Evolutionary conservation across 2,888 invertebrate genomes (phyloP).

Genomic region (Cheiracanthium punctorium): DNA sequence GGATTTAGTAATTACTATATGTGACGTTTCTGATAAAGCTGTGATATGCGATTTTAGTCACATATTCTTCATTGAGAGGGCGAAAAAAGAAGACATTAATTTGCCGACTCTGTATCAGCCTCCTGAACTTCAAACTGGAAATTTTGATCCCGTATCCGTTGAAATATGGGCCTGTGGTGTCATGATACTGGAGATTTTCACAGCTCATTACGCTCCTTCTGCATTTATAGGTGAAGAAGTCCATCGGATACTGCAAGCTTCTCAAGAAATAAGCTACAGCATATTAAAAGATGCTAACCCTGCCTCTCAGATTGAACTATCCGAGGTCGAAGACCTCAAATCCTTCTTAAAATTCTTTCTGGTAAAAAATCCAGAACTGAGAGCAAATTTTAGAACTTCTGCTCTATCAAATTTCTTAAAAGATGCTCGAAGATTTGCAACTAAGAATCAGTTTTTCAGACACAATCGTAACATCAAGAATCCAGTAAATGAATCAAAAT

Average conservation of each 20-base stretch:
- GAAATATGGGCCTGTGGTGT: conserved; percentile 60
- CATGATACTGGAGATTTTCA: conserved; percentile 43
- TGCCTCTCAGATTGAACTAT: not conserved
- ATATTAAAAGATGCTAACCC: conserved; percentile 21
- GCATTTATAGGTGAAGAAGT: not conserved
- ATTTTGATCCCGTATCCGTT: conserved; percentile 21
- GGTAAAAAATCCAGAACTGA: not conserved
- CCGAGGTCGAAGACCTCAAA: not conserved
- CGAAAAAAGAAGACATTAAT: not conserved
- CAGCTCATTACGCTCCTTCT: conserved; percentile 1
- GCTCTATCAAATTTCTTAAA: conserved; percentile 15
- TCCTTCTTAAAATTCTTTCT: conserved; percentile 38
- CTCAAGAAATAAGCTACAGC: not conserved
- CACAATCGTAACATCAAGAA: no score
- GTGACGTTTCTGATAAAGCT: conserved; percentile 32
- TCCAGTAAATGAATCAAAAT: no score
- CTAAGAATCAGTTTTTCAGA: no score
- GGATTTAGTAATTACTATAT: conserved; percentile 31
- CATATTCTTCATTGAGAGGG: conserved; percentile 13
- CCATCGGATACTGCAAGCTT: not conserved
- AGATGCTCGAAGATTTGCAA: not conserved
- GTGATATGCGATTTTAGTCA: conserved; percentile 34
- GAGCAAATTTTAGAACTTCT: conserved; percentile 23
- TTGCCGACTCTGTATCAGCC: conserved; percentile 21
- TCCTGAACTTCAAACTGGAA: conserved; percentile 19